Base-by-base conservation (phyloP, 2,113 vertebrate species). In the Oreotragus oreotragus region DNA sequence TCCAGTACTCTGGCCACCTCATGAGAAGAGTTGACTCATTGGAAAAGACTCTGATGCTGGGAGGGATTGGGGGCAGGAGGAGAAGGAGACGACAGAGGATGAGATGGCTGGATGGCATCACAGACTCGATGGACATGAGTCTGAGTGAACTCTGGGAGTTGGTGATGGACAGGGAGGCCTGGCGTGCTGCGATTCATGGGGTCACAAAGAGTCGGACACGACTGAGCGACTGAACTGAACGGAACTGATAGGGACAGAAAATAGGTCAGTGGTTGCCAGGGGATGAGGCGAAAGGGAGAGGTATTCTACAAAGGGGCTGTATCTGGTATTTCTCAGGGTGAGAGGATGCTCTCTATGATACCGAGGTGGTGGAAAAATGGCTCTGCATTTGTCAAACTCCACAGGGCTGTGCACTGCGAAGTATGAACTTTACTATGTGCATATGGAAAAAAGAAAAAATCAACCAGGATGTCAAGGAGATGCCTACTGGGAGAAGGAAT, bases 121-220 rank as follows among this genome's bases (percentile, higher is more conserved):
- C 55, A 4, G 55, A 57, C 55, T 0, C 1, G 23, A 57, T 57
- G 23, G 55, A 9, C 0, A 0, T 57, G 55, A 57, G 55, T 57
- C 55, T 57, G 55, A 27, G 23, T 57, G 23, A 57, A 25, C 55
- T 57, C 23, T 4, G 9, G 23, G 55, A 57, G 55, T 27, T 57
- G 55, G 3, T 57, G 23, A 57, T 27, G 23, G 55, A 57, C 55
- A 57, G 23, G 55, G 55, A 57, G 57, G 23, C 57, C 23, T 27
- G 57, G 55, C 3, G 9, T 57, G 55, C 55, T 57, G 55, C 1
- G 3, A 57, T 57, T 57, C 55, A 57, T 25, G 55, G 57, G 57
- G 23, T 58, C 4, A 1, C 57, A 11, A 57, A 57, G 57, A 58
- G 57, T 58, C 10, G 1, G 57, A 58, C 57, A 58, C 0, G 23